Conservation (phyloP, 2,113 vertebrate genomes). For the Chaenogobius annularis region DNA sequence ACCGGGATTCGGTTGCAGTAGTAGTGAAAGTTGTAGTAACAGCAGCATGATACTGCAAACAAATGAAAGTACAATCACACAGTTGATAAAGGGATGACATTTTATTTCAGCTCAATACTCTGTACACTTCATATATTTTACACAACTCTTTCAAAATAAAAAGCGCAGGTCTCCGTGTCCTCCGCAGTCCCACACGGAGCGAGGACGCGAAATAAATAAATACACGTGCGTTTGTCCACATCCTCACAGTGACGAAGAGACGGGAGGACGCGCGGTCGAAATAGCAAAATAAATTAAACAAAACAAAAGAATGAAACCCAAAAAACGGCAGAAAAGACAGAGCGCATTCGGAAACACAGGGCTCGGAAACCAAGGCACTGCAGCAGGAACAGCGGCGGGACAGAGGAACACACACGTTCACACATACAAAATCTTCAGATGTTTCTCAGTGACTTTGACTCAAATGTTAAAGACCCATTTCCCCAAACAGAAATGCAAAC, state of each 20-base stretch:
- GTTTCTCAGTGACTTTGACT: not conserved
- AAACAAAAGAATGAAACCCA: not conserved
- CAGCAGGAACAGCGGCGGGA: slow-evolving; percentile 57
- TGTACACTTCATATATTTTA: slow-evolving; percentile 74
- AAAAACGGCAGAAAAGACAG: slow-evolving; percentile 34
- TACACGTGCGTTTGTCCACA: slow-evolving; percentile 19
- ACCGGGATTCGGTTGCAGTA: no score
- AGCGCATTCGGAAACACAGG: slow-evolving; percentile 32
- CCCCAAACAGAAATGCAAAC: not conserved
- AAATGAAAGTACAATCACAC: not conserved
- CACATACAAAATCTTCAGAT: not conserved
- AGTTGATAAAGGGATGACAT: slow-evolving; percentile 54
- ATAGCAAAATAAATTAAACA: slow-evolving; percentile 6
- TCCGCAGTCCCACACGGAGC: slow-evolving; percentile 36
- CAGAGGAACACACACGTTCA: slow-evolving; percentile 32
- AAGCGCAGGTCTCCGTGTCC: slow-evolving; percentile 64
- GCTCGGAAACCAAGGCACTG: slow-evolving; percentile 76
- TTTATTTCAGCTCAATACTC: slow-evolving; percentile 73
- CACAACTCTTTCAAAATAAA: slow-evolving; percentile 62
- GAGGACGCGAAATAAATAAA: slow-evolving; percentile 74
- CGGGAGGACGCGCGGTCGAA: not conserved
- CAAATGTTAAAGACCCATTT: not conserved
- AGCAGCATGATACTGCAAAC: not conserved
- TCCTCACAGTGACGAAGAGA: slow-evolving; percentile 8
- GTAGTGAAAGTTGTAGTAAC: no score